Conservation (phyloP, 2,888 invertebrate species). For the Scaptomyza parva region DNA sequence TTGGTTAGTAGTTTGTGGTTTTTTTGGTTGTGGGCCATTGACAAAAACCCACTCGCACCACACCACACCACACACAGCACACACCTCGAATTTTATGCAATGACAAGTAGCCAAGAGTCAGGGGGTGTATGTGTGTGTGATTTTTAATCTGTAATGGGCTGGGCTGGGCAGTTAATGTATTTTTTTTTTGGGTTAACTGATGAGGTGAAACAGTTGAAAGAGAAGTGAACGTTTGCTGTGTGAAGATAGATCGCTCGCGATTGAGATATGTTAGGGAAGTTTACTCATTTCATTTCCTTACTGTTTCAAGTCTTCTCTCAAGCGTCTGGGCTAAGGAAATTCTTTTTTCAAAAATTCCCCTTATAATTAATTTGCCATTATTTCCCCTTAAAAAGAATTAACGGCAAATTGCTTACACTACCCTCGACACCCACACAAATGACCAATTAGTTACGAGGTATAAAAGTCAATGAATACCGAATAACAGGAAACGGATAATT, state of each 20-base stretch:
- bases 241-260: conserved; percentile 7
- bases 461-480: conserved; percentile 53
- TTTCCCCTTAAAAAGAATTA: background rate
- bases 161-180: conserved; percentile 16
- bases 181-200: conserved; percentile 51
- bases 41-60: conserved; percentile 30
- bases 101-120: conserved; percentile 68
- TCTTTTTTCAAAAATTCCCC: conserved; percentile 1
- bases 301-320: background rate
- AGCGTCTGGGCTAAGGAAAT: background rate
- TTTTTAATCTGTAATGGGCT: conserved; percentile 48
- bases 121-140: conserved; percentile 21
- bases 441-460: conserved; percentile 22
- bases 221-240: conserved; percentile 49
- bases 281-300: no score
- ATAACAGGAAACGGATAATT: conserved; percentile 67
- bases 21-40: conserved; percentile 1
- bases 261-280: background rate
- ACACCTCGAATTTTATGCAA: conserved; percentile 69
- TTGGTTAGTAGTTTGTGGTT: background rate
- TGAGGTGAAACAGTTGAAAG: conserved; percentile 55
- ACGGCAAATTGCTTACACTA: background rate
- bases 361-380: background rate
- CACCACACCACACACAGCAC: conserved; percentile 29
- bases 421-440: conserved; percentile 9